Conservation (phyloP, 2,888 invertebrate species). For the Hipparchia sbordonii region DNA sequence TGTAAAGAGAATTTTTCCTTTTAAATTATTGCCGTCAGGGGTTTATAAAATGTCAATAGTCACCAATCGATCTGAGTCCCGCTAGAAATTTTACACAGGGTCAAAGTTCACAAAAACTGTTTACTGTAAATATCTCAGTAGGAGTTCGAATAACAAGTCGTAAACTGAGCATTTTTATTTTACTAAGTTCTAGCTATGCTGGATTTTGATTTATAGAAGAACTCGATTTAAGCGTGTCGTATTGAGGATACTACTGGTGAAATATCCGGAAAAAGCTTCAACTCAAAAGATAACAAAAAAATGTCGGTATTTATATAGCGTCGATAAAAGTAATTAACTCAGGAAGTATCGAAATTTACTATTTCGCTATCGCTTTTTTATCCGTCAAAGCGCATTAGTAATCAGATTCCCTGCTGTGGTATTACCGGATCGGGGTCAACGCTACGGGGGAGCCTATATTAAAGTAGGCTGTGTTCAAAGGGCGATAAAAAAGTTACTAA, state of each 20-base stretch:
- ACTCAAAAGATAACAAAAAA: slow-evolving; percentile 16
- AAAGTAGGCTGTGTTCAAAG: slow-evolving; percentile 24
- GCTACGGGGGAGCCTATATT: slow-evolving; percentile 31
- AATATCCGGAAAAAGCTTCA: neutral
- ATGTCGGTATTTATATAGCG: neutral
- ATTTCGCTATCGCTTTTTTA: slow-evolving; percentile 31
- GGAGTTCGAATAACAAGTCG: too few relatives aligned
- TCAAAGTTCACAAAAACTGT: too few relatives aligned
- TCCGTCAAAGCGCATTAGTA: slow-evolving; percentile 34
- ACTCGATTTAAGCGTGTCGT: too few relatives aligned
- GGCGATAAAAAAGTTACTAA: slow-evolving; percentile 19
- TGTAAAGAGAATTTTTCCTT: too few relatives aligned
- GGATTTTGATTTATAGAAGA: too few relatives aligned
- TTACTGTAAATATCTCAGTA: too few relatives aligned
- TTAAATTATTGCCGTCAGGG: too few relatives aligned
- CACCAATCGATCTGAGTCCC: too few relatives aligned
- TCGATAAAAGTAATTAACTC: slow-evolving; percentile 21
- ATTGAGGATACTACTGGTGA: neutral
- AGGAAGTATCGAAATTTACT: slow-evolving; percentile 21
- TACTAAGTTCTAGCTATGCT: too few relatives aligned
- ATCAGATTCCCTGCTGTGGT: slow-evolving; percentile 38
- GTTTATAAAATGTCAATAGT: too few relatives aligned
- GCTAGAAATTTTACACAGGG: too few relatives aligned
- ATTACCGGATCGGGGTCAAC: slow-evolving; percentile 39
- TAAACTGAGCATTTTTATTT: too few relatives aligned